These are phyloP conservation scores for Pangasius djambal DNA, from an alignment of 2,797 vertebrate species.

Conservation along the genomic window DNA sequence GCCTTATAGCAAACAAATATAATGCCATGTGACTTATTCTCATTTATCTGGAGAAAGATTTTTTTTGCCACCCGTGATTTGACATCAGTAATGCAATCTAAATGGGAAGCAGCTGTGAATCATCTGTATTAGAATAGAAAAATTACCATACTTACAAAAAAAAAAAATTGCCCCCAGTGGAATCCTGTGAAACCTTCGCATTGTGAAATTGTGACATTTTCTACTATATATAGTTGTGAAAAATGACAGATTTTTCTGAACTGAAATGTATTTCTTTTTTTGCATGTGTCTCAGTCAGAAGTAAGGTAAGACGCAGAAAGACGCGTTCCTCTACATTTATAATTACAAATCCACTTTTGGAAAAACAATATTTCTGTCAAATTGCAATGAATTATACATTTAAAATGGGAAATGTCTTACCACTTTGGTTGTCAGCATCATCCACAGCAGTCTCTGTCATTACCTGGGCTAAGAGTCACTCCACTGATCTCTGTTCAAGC, in stretches of 20 bases:
- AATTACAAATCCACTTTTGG: too few relatives aligned
- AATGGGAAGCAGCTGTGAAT: too few relatives aligned
- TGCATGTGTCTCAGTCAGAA: too few relatives aligned
- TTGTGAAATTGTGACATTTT: not conserved
- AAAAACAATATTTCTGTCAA: too few relatives aligned
- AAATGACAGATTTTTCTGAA: too few relatives aligned
- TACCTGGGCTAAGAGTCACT: too few relatives aligned
- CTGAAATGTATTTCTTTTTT: not conserved
- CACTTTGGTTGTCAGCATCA: too few relatives aligned
- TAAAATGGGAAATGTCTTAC: too few relatives aligned
- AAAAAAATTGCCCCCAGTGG: not conserved
- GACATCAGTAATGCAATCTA: not conserved
- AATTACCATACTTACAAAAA: not conserved
- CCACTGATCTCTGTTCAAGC: too few relatives aligned
- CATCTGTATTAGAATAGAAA: not conserved
- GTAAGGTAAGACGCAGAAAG: too few relatives aligned
- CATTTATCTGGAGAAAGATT: not conserved
- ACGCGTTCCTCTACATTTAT: not conserved
- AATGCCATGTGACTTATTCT: not conserved
- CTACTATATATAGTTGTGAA: not conserved
- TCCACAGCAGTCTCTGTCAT: too few relatives aligned
- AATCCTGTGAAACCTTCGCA: not conserved
- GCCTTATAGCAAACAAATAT: not conserved
- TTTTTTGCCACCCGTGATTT: not conserved
- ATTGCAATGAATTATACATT: too few relatives aligned